Base-by-base conservation (phyloP, 2,888 invertebrate genomes). In the Brachyopa scutellaris region DNA sequence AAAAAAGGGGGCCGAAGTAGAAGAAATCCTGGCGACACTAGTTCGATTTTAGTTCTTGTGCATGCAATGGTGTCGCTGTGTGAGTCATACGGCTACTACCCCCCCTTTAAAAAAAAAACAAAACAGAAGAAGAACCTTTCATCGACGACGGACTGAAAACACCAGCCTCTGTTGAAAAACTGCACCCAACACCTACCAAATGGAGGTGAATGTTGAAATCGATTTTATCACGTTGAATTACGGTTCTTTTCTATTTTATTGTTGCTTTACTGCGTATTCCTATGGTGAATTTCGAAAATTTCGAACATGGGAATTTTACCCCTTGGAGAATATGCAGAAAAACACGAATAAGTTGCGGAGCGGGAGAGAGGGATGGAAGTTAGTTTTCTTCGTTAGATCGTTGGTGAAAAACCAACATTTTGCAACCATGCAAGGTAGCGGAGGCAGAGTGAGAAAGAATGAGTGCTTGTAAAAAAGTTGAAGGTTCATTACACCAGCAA, bases 401-500 rank as follows among this genome's bases (percentile, higher is more conserved):
- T 76, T 82, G 82, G 69, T 82, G 82, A 70, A 76, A 38, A 29
- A 15, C 4, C n/a, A n/a, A n/a, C n/a, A n/a, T n/a, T n/a, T n/a
- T n/a, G n/a, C n/a, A n/a, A n/a, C n/a, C n/a, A n/a, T n/a, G n/a
- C n/a, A n/a, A n/a, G n/a, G n/a, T n/a, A n/a, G 26, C 26, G 26
- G 26, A 26, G 6, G n/a, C n/a, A 26, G 21, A 31, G 2, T 2
- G 7, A 47, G 21, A 47, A 15, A 29, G 38, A 31, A 7, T 45
- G 45, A 17, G n/a, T 66, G 9, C 23, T 38, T 38, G 36, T 38
- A 55, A 64, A 82, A 84, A 82, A 82, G 72, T 84, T 84, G 79
- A 84, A 85, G 84, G 86, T 85, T 86, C 86, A 85, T 85, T 85
- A 85, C 84, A 86, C 86, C 78, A 85, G 61, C 84, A 84, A 80